Base-by-base conservation (phyloP, 1,140 invertebrate species). In the Brachystomella parvula region DNA sequence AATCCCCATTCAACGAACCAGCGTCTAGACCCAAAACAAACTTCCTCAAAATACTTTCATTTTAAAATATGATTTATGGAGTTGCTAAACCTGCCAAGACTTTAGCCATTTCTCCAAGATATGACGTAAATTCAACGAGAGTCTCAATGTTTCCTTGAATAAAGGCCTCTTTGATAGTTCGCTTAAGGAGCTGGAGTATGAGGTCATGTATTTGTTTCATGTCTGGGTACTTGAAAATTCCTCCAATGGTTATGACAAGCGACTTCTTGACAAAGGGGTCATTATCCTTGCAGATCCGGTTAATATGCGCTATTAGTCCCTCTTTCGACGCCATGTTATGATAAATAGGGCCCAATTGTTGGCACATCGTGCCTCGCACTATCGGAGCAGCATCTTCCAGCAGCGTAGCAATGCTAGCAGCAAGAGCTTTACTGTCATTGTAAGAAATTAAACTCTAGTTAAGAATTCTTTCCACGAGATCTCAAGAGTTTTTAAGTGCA, bases 131-230 rank as follows among this genome's bases (percentile, higher is more conserved):
- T 2, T 67, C 32, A 3, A 64, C 24, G 2, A 72, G 53, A n/a
- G 67, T 29, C 0, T 47, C 17, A 9, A 28, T 28, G 33, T 68
- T 67, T 17, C 35, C 57, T 26, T n/a, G 60, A 26, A 49, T 31
- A 35, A 28, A 70, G 0, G 65, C 71, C 29, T 69, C 65, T 26
- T 72, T 72, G 0, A 72, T 66, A 30, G 29, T 44, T 30, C 32
- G 44, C 28, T 72, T 72, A 15, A 72, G n/a, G 12, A 65, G 33
- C 6, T 33, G 58, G 15, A 72, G 32, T 12, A 66, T 19, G n/a
- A 39, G 21, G 9, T 63, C 60, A 19, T 64, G 65, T 32, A 67
- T 44, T 2, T 6, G 29, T 44, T 71, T 68, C 1, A 35, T 63
- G 29, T 33, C 47, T 24, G 32, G 35, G 6, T 57, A n/a, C 26